These are phyloP conservation scores for Ceratotherium simum DNA, from an alignment of 2,113 vertebrate species.

Conservation along the genomic window DNA sequence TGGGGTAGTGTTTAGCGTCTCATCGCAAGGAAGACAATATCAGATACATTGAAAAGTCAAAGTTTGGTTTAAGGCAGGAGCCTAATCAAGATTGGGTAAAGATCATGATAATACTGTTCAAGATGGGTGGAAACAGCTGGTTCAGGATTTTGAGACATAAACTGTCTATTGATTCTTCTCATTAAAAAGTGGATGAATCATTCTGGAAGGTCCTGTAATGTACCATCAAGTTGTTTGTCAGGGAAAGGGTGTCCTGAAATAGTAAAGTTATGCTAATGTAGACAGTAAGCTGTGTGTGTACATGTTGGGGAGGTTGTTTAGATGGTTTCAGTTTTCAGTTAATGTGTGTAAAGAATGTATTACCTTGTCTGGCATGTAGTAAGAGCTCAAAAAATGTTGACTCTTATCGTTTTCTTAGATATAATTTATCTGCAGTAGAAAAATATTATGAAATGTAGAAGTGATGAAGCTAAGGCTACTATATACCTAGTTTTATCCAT, in stretches of 20 bases:
- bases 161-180: background rate
- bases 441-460: conserved; percentile 35
- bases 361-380: background rate
- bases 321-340: background rate
- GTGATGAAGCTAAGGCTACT: background rate
- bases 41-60: background rate
- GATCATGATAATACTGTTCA: background rate
- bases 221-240: background rate
- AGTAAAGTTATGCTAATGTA: background rate
- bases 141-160: background rate
- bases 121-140: background rate
- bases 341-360: background rate
- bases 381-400: background rate
- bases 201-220: background rate
- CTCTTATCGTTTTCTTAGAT: background rate
- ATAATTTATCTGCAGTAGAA: conserved; percentile 44
- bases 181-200: background rate
- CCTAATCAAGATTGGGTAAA: background rate
- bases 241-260: background rate
- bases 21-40: background rate
- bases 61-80: background rate
- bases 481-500: background rate
- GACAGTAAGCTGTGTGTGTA: background rate
- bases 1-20: background rate
- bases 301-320: no score